Base-by-base conservation (phyloP, 2,888 invertebrate species). In the Lycophotia porphyrea region DNA sequence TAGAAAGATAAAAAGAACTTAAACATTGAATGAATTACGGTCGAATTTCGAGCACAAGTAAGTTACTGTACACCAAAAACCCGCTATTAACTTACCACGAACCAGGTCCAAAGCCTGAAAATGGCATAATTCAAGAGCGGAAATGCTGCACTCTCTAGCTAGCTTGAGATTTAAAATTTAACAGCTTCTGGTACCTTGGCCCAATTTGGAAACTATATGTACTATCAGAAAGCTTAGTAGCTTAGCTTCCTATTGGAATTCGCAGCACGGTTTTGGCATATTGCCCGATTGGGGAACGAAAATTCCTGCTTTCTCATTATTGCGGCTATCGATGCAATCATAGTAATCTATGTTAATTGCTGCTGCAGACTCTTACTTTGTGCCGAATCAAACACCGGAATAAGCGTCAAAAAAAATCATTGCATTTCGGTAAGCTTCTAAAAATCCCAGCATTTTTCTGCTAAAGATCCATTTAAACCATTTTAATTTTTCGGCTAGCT, bases 241-340 rank as follows among this genome's bases (percentile, higher is more conserved):
- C 65, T 72, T 49, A 68, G 67, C 24, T 58, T 47, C 36, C n/a
- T 55, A 31, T 63, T 63, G 49, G 24, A 36, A 44, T 65, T 34
- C 31, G n/a, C 58, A 49, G 70, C 42, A 64, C 36, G 31, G 5
- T 31, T 58, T 75, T 81, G 81, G 71, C 67, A 71, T 39, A 44
- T 11, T 52, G 67, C 63, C 67, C n/a, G n/a, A 75, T 39, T 44
- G 52, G 24, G 58, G 67, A 81, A 13, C 11, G 42, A 68, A 47
- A 65, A 63, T 55, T 39, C 9, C 18, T 47, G 27, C 31, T 31
- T 47, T 49, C 31, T 44, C 21, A 39, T 39, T 63, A 49, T 34
- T 64, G 18, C 52, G 52, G 18, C 55, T 75, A 44, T 63, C 15
- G 24, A 63, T 44, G 55, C 15, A 36, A 64, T 36, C 9, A n/a